A percentile compares a stretch with the other conserved stretches of the same genome.
These are phyloP conservation scores for Neosilurus mollespiculum DNA, from an alignment of 2,797 vertebrate genomes.

Conservation along the genomic window DNA sequence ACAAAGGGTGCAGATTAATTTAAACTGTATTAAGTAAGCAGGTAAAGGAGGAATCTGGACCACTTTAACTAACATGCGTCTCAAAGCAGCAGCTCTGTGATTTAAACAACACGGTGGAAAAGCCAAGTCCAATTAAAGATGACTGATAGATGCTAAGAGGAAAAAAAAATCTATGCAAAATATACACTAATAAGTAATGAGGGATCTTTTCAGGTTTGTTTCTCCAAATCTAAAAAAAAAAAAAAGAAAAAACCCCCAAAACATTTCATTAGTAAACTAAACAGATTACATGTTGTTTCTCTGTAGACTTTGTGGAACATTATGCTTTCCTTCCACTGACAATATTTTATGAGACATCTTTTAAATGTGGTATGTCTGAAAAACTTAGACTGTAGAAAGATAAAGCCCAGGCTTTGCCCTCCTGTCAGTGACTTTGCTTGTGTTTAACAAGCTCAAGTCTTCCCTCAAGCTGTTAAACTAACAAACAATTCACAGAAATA, in stretches of 20 bases:
- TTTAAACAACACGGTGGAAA: not conserved
- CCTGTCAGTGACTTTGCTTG: conserved; percentile 4
- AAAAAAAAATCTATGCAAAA: not conserved
- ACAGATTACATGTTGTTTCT: not conserved
- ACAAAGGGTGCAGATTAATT: conserved; percentile 66
- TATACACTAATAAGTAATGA: not conserved
- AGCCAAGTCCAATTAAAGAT: conserved; percentile 8
- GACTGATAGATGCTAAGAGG: too few relatives aligned
- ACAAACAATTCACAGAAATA: conserved; percentile 31
- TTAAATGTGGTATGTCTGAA: too few relatives aligned
- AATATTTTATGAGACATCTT: not conserved
- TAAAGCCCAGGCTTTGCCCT: not conserved
- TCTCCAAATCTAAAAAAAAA: not conserved
- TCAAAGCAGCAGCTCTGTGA: conserved; percentile 36
- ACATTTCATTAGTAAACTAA: not conserved
- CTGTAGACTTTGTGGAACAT: not conserved
- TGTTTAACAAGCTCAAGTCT: conserved; percentile 13
- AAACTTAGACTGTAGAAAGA: not conserved
- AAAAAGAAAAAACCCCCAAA: not conserved
- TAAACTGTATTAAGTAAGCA: conserved; percentile 62
- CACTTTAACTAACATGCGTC: conserved; percentile 51
- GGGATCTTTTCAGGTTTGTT: not conserved
- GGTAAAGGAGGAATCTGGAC: conserved; percentile 42
- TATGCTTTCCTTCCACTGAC: not conserved
- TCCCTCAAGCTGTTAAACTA: conserved; percentile 31